phyloP scores from a whole-genome alignment of 2,888 invertebrate species.

The Nezara viridula region DNA sequence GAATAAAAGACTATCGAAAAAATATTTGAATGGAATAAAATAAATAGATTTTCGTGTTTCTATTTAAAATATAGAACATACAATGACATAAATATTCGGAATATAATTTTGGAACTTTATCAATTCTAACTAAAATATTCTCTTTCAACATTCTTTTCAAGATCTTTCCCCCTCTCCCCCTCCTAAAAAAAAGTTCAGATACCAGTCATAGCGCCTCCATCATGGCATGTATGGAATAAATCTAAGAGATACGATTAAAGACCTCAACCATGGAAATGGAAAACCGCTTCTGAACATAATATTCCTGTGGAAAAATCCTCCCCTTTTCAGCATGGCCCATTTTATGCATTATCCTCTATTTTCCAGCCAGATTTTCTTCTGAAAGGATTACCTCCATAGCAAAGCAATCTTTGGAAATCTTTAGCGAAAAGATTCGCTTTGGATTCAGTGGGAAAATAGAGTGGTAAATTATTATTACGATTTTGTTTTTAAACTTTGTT shows the following conservation, averaged over 20 bases:
- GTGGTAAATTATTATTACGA: background rate
- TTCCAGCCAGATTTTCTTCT: background rate
- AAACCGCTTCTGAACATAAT: background rate
- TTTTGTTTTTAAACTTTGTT: no score
- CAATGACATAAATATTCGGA: no score
- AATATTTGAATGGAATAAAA: no score
- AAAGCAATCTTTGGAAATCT: background rate
- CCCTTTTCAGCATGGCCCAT: background rate
- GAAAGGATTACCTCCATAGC: background rate
- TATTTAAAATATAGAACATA: no score
- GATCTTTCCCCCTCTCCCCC: no score
- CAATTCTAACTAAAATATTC: background rate
- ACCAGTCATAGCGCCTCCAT: no score
- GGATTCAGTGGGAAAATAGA: background rate
- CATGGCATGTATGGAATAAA: slow-evolving; percentile 5
- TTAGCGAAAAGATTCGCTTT: background rate
- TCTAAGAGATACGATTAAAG: background rate
- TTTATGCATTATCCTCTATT: background rate
- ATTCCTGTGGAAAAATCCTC: background rate
- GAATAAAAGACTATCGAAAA: no score
- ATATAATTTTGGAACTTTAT: background rate
- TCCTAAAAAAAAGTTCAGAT: no score
- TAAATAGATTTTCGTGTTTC: no score
- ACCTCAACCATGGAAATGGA: background rate
- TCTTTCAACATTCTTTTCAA: background rate